Conservation (phyloP, 2,113 vertebrate species). For the Cebus imitator region DNA sequence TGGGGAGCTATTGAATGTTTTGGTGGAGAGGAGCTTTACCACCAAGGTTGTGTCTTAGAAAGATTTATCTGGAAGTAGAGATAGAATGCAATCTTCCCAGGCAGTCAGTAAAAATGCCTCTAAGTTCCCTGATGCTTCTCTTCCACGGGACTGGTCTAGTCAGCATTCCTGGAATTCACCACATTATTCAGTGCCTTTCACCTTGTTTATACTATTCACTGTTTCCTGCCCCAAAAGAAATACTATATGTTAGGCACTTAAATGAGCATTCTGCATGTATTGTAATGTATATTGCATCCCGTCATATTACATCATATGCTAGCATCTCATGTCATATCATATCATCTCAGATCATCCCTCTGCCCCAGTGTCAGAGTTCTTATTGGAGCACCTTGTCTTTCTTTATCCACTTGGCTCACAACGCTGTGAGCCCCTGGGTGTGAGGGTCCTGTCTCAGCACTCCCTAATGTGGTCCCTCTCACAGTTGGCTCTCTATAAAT, state of each 20-base stretch:
- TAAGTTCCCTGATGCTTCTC: background rate
- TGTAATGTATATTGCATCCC: background rate
- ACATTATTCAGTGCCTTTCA: conserved; percentile 42
- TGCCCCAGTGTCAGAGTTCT: background rate
- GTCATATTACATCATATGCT: background rate
- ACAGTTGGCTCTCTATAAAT: background rate
- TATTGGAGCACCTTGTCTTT: background rate
- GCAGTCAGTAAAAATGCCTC: background rate
- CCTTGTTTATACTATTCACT: conserved; percentile 19
- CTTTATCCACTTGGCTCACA: background rate
- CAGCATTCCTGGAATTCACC: conserved; percentile 61
- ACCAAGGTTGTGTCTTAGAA: background rate
- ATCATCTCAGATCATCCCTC: background rate
- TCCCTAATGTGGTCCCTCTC: background rate
- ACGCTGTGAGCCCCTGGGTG: background rate
- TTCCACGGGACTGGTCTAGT: conserved; percentile 38
- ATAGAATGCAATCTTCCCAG: background rate
- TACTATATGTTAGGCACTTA: background rate
- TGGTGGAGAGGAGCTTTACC: background rate
- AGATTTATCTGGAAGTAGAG: background rate
- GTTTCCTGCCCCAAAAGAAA: background rate
- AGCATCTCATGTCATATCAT: background rate
- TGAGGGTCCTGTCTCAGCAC: background rate
- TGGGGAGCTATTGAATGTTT: background rate
- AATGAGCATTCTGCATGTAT: background rate